Conservation (phyloP, 2,888 invertebrate species). For the Ypsolopha scabrella region DNA sequence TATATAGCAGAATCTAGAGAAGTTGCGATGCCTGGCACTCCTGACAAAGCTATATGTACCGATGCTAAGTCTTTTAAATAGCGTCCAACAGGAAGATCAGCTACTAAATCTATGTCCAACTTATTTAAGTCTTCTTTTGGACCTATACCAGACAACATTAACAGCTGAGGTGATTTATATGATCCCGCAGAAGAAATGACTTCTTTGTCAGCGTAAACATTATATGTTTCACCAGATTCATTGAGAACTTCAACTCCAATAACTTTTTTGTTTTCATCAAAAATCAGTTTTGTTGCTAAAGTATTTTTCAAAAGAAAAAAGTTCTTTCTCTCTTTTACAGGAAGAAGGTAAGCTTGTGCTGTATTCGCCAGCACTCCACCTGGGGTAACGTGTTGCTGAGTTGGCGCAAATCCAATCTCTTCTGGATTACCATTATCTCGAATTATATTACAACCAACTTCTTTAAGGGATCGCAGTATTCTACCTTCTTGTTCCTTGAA, state of each 20-base stretch:
- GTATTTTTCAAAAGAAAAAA: constrained; percentile 80
- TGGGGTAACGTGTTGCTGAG: background rate
- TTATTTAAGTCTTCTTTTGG: constrained; percentile 71
- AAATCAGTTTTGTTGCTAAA: constrained; percentile 74
- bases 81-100: constrained; percentile 78
- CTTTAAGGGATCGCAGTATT: background rate
- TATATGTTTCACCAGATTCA: constrained; percentile 74
- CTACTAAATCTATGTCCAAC: constrained; percentile 75
- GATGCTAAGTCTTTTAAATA: constrained; percentile 79
- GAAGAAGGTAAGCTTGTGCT: constrained; percentile 20
- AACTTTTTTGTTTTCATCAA: constrained; percentile 68
- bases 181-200: constrained; percentile 85
- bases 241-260: constrained; percentile 73
- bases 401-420: background rate
- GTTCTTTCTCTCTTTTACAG: constrained; percentile 63
- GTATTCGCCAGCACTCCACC: constrained; percentile 11
- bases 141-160: constrained; percentile 87
- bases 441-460: background rate
- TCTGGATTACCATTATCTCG: background rate
- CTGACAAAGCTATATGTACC: constrained; percentile 22
- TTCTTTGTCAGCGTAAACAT: constrained; percentile 77
- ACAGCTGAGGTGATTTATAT: constrained; percentile 85
- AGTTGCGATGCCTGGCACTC: constrained; percentile 13
- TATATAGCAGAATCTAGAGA: constrained; percentile 7
- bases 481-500: background rate